Evolutionary conservation across 2,797 vertebrate species (phyloP), one percentile per base, ranked within the genome.

Genomic region (Zenarchopterus dispar): DNA sequence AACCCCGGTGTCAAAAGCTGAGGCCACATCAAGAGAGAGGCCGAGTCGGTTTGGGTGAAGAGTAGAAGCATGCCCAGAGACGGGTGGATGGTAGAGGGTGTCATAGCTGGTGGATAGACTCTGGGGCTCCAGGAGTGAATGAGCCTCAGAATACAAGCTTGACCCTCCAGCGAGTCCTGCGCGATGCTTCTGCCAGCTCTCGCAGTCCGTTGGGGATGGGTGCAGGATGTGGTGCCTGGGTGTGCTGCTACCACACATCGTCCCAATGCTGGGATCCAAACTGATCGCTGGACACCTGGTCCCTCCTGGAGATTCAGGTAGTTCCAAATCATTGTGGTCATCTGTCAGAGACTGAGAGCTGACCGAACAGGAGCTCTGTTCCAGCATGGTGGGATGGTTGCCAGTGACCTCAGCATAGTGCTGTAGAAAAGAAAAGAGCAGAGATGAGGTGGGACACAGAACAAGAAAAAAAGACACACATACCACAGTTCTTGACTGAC

Each of bases 161-260:
- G 95, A 90, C 50, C 70, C 88, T n/a, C 89, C 91, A 15, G 81
- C 90, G 43, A 93, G 78, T 16, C 92, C 91, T 0, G 90, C 60
- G 0, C 93, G 93, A 62, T 95, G 95, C 80, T 95, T 93, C 52
- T 91, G 93, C 96, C 96, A 97, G 74, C 77, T 93, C 86, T 96
- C 96, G 51, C 94, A 88, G 77, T 95, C 94, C 0, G 89, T 91
- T 31, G 93, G 81, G 6, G 95, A 91, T 1, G 82, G 73, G 22
- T 54, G 53, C 73, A 94, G 91, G 67, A 93, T 41, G 42, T 94
- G 94, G 54, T 81, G 90, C 39, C 82, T 91, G 0, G 86, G 90
- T 16, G 72, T 65, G 59, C 78, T 89, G 5, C 87, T 60, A 1
- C 87, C 87, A 60, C 84, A 87, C 78, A 94, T 89, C 7, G 72